Percentiles rank a stretch among this genome's conserved stretches.
Evolutionary conservation across 1,140 invertebrate genomes (phyloP).

Genomic region (Bilobella aurantiaca): DNA sequence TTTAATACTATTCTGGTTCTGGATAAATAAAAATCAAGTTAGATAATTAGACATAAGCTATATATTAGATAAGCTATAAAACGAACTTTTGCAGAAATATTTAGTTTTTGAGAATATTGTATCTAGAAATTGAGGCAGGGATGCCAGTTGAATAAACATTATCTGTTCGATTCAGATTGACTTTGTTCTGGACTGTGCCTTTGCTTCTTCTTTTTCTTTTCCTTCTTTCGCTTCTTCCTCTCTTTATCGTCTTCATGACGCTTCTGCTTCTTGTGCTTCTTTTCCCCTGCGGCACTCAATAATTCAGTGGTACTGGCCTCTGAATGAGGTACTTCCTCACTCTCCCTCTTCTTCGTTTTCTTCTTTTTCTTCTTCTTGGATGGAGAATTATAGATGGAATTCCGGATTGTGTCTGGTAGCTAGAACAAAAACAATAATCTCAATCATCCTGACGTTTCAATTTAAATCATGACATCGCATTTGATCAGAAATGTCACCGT

Average conservation of each 20-base stretch:
- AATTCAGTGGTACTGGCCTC: conserved; percentile 24
- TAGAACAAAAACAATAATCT: background rate
- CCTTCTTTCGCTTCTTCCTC: conserved; percentile 89
- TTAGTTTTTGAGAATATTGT: background rate
- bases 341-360: conserved; percentile 84
- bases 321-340: conserved; percentile 50
- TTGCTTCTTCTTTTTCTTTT: conserved; percentile 81
- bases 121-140: background rate
- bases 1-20: background rate
- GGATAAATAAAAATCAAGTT: background rate
- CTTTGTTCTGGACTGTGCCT: conserved; percentile 83
- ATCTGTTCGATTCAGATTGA: background rate
- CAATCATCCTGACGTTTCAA: conserved; percentile 19
- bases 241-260: conserved; percentile 86
- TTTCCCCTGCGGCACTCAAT: conserved; percentile 50
- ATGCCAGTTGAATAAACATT: background rate
- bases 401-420: conserved; percentile 63
- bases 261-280: conserved; percentile 93
- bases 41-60: background rate
- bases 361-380: conserved; percentile 89
- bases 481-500: background rate
- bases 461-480: background rate
- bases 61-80: background rate
- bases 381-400: conserved; percentile 81
- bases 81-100: background rate